Evolutionary conservation across 2,797 vertebrate genomes (phyloP).

Genomic region (Anniella stebbinsi): DNA sequence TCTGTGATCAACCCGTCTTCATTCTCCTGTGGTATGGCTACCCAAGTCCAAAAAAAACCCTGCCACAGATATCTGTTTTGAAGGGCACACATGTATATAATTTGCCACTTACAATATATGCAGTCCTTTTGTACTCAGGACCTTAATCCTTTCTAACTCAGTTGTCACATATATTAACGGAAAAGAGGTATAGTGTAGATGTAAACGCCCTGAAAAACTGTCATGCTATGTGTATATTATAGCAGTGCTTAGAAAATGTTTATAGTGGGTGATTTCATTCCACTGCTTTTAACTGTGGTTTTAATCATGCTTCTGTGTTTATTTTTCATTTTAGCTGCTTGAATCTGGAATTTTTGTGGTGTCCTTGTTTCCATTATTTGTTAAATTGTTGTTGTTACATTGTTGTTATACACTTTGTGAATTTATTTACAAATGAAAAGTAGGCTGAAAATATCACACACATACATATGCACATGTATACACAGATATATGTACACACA

Average conservation of each 20-base stretch:
- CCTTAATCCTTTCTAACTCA: neutral
- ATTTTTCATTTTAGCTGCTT: neutral
- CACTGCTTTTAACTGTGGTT: neutral
- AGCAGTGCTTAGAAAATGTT: neutral
- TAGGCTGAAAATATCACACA: neutral
- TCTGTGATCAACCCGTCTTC: neutral
- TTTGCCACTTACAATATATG: neutral
- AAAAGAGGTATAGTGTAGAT: neutral
- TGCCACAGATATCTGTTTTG: neutral
- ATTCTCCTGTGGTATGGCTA: neutral
- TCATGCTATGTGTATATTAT: neutral
- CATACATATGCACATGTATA: too few species aligned
- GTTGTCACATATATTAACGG: neutral
- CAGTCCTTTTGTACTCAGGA: neutral
- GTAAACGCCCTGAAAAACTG: neutral
- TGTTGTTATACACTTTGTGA: neutral
- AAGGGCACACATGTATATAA: neutral
- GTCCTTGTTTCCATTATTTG: neutral
- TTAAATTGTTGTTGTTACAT: neutral
- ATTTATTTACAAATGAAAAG: neutral
- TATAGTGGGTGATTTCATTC: neutral
- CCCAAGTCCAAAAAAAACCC: neutral
- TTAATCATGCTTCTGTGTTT: neutral
- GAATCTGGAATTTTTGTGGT: neutral
- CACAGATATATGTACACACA: neutral